A percentile compares a stretch with the other conserved stretches of the same genome.
Conservation (phyloP, 1,140 invertebrate genomes). For the Cephus cinctus region DNA sequence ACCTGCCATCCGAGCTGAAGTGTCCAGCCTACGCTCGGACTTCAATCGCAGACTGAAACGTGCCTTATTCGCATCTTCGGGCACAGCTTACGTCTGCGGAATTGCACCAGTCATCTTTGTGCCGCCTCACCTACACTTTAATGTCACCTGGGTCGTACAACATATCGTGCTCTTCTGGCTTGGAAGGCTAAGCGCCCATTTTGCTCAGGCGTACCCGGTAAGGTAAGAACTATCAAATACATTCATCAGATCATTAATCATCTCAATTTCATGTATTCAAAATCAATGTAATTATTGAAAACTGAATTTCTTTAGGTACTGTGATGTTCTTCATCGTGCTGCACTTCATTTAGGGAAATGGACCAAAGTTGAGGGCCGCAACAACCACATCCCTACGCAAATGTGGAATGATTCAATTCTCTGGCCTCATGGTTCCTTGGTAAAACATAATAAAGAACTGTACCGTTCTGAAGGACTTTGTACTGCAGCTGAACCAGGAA, state of each 20-base stretch:
- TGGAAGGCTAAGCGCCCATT: conserved; percentile 78
- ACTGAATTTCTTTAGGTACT: conserved; percentile 60
- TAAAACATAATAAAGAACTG: conserved; percentile 75
- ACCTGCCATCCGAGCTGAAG: conserved; percentile 76
- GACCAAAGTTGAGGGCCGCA: conserved; percentile 69
- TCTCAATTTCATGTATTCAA: no score
- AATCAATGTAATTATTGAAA: conserved; percentile 17
- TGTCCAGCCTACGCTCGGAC: conserved; percentile 78
- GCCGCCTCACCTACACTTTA: conserved; percentile 81
- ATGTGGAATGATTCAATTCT: conserved; percentile 72
- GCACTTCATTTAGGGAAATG: conserved; percentile 88
- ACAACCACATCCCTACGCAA: conserved; percentile 63
- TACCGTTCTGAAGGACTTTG: conserved; percentile 76
- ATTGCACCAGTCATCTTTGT: conserved; percentile 79
- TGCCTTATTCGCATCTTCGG: conserved; percentile 84
- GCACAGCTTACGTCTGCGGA: conserved; percentile 88
- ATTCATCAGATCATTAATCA: no score
- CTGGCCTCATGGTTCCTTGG: conserved; percentile 77
- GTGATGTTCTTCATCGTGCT: conserved; percentile 85
- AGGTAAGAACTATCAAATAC: conserved; percentile 47
- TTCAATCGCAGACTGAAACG: conserved; percentile 88
- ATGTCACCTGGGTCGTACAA: conserved; percentile 79
- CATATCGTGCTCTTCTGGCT: conserved; percentile 82
- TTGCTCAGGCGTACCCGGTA: conserved; percentile 74
- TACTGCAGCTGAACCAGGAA: conserved; percentile 78